Conservation (phyloP, 37 sponge, comb jelly and placozoan genomes). For the Halisarca cf. caerulea region DNA sequence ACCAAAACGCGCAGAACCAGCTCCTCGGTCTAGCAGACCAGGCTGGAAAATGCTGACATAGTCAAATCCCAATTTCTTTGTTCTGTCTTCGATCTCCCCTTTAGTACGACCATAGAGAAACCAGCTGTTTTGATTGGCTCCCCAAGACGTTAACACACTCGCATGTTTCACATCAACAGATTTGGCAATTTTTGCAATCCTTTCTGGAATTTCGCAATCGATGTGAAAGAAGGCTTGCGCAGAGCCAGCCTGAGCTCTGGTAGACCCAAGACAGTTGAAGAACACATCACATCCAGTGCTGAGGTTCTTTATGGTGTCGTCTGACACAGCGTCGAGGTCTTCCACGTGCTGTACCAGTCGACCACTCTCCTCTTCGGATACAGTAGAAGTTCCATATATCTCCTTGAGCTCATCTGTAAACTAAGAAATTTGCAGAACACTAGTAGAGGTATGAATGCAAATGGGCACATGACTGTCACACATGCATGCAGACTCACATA, state of each 20-base stretch:
- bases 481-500: too few relatives aligned
- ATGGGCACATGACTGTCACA: too few relatives aligned
- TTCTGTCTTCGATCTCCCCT: constrained; percentile 61
- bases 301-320: constrained; percentile 56
- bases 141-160: constrained; percentile 66
- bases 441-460: too few relatives aligned
- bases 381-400: constrained; percentile 43
- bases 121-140: constrained; percentile 73
- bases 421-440: background rate
- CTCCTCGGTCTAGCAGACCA: constrained; percentile 62
- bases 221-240: constrained; percentile 72
- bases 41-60: constrained; percentile 62
- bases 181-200: constrained; percentile 61
- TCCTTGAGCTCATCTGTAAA: constrained; percentile 18
- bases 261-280: constrained; percentile 80
- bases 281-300: constrained; percentile 70
- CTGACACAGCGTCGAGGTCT: constrained; percentile 73
- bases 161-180: constrained; percentile 65
- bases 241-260: constrained; percentile 72
- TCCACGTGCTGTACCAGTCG: constrained; percentile 69
- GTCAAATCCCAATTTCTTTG: constrained; percentile 42
- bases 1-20: constrained; percentile 32
- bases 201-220: constrained; percentile 68
- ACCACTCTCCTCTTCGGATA: constrained; percentile 49
- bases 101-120: constrained; percentile 75